phyloP scores from a whole-genome alignment of 1,140 invertebrate species.

The Pentalonia nigronervosa region DNA sequence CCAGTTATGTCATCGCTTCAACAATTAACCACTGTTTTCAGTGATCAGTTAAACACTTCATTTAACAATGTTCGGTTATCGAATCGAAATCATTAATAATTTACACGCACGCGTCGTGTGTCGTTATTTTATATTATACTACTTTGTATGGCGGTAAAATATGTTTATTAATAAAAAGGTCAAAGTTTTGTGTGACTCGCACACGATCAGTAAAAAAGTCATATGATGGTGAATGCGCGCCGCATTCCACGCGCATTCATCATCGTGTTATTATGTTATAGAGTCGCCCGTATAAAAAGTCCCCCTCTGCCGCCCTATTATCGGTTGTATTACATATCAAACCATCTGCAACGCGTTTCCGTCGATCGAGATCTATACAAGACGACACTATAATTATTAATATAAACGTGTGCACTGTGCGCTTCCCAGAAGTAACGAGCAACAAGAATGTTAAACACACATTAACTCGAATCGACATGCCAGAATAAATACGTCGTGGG shows the following conservation, averaged over 20 bases:
- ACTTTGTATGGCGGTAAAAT: neutral
- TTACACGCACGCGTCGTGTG: neutral
- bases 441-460: neutral
- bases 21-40: neutral
- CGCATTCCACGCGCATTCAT: neutral
- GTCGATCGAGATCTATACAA: neutral
- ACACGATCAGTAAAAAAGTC: neutral
- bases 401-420: neutral
- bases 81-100: neutral
- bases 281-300: neutral
- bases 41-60: neutral
- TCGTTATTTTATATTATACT: neutral
- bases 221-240: neutral
- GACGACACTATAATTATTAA: neutral
- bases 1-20: neutral
- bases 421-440: neutral
- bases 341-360: neutral
- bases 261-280: neutral
- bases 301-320: neutral
- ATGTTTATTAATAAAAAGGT: neutral
- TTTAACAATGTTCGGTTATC: neutral
- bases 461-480: constrained; percentile 4
- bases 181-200: neutral
- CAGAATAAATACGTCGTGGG: neutral
- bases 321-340: neutral